Base-by-base conservation (phyloP, 2,797 vertebrate species). In the Chloroceryle amazona region DNA sequence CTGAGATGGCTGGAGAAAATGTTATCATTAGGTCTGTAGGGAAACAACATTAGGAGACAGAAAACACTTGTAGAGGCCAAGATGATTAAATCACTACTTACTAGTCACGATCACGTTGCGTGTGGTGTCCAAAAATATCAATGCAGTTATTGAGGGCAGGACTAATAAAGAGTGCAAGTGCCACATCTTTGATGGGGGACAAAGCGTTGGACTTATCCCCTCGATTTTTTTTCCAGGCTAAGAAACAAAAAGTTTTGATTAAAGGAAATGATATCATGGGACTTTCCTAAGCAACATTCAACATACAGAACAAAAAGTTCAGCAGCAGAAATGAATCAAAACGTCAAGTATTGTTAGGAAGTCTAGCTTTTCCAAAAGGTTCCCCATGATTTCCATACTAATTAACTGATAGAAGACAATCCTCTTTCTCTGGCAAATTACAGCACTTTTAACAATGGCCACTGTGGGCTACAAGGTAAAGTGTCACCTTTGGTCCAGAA, bases 11-110 rank as follows among this genome's bases (percentile, higher is more conserved):
- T 89, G 81, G 83, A 89, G 91, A 96, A 96, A 96, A 95, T 87
- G 95, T 97, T 97, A 97, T 97, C 96, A 89, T 96, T 97, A 95
- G 86, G 84, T 96, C 90, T 88, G 92, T 82, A 91, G 91, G 82
- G 93, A 97, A 97, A 97, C 94, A 96, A 79, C 79, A 63, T 95
- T 63, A 93, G 82, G 86, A 96, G 93, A 96, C 88, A 93, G 90
- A 97, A 96, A 96, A 94, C 86, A 93, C 52, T 96, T 72, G 76
- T 67, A 74, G 80, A 91, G 87, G 96, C 92, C 94, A 96, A 54
- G 58, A 81, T 39, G 93, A 94, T 96, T 93, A 96, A 97, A 95
- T 96, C 95, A 96, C 58, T 89, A 37, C 93, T 97, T 94, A 66
- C 84, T 94, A 89, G 81, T 94, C 80, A 92, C 2, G 31, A 74